These are phyloP conservation scores for Zoanthus solanderi DNA, from an alignment of 92 coral and sea anemone species.

Conservation along the genomic window DNA sequence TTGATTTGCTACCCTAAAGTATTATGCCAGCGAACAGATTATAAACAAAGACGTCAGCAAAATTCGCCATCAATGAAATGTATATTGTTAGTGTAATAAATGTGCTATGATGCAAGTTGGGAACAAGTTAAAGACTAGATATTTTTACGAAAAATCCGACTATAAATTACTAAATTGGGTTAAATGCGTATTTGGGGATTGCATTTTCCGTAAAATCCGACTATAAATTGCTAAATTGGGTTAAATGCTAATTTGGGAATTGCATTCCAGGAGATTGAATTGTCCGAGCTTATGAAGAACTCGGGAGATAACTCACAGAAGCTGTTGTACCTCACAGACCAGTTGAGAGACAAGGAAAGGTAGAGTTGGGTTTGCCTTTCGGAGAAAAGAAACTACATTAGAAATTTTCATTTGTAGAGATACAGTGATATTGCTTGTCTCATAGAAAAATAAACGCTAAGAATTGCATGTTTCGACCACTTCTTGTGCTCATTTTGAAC, in stretches of 20 bases:
- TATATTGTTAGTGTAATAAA: too few relatives aligned
- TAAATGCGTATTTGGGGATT: background rate
- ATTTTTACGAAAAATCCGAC: too few relatives aligned
- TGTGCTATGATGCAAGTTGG: background rate
- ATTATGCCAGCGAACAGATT: too few relatives aligned
- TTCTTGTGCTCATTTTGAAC: background rate
- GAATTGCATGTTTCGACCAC: too few relatives aligned
- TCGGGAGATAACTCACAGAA: slow-evolving; percentile 89
- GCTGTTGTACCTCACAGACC: slow-evolving; percentile 85
- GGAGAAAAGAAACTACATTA: too few relatives aligned
- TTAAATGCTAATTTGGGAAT: background rate
- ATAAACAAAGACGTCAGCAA: too few relatives aligned
- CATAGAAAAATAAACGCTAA: too few relatives aligned
- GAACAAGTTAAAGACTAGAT: too few relatives aligned
- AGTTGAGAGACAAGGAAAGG: slow-evolving; percentile 93
- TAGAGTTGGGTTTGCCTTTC: slow-evolving; percentile 24
- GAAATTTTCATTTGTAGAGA: background rate
- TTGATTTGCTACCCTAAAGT: too few relatives aligned
- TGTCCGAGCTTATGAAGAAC: slow-evolving; percentile 87
- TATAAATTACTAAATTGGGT: background rate
- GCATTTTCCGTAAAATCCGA: too few relatives aligned
- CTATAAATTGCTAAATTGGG: background rate
- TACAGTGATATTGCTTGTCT: background rate
- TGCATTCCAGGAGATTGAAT: slow-evolving; percentile 75
- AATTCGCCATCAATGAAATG: too few relatives aligned